Base-by-base conservation (phyloP, 2,797 vertebrate species). In the Benthosema pterotum region DNA sequence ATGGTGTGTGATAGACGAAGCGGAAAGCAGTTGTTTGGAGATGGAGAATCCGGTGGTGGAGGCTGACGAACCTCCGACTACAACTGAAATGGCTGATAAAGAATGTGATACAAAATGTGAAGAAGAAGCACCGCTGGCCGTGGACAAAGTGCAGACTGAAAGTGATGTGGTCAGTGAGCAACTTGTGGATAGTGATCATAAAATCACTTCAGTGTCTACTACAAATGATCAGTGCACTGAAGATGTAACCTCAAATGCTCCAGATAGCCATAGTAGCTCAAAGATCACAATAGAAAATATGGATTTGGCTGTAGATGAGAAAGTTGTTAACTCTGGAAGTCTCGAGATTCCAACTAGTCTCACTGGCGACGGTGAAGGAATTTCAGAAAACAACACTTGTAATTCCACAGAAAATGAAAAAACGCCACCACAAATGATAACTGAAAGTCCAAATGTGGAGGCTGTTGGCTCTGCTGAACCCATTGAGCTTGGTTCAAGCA, bases 1-100 rank as follows among this genome's bases (percentile, higher is more conserved):
- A 15, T 84, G 91, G 70, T 85, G 75, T 46, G 77, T 93, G 5
- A 78, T 92, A 11, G 88, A 92, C 78, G 88, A 92, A 69, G 52
- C 83, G 9, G 56, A 78, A 11, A 65, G 62, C 68, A 87, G 78
- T 66, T 74, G 80, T 42, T 54, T 74, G 18, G 72, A 81, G 42
- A 61, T 60, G 3, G 71, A 50, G 8, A 52, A n/a, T n/a, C n/a
- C 18, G 1, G 60, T 61, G 15, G 43, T 54, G n/a, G 22, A 32
- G 7, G 48, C 64, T 6, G 43, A 13, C n/a, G 4, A 38, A 54
- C 50, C 18, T 28, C 7, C 8, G 52, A 52, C 54, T 25, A 12
- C 2, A 19, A 22, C 52, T 25, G 58, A 75, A 28, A 59, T 12
- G 42, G 53, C n/a, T 0, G 9, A 43, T 1, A 1, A 42, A 38